These are phyloP conservation scores for Pristionchus mayeri DNA, from an alignment of 2,888 invertebrate genomes.

Conservation along the genomic window DNA sequence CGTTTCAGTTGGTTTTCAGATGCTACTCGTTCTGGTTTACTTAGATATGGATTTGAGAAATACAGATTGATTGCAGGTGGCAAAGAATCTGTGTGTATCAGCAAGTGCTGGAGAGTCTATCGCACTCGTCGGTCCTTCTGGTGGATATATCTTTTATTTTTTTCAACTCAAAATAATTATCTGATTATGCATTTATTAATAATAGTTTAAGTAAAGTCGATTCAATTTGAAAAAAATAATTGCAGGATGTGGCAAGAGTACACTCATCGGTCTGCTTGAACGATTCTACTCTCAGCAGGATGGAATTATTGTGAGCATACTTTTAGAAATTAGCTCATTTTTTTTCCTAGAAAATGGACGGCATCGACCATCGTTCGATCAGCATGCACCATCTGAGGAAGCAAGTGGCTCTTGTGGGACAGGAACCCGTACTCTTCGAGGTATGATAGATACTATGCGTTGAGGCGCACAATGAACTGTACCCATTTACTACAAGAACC, in stretches of 20 bases:
- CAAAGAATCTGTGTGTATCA: conserved; percentile 37
- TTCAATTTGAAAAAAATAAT: not conserved
- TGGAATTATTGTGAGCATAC: conserved; percentile 38
- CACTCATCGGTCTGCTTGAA: conserved; percentile 86
- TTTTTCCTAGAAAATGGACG: conserved; percentile 31
- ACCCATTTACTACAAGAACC: not conserved
- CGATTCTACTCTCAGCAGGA: conserved; percentile 85
- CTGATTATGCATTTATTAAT: not conserved
- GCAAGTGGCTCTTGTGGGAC: conserved; percentile 66
- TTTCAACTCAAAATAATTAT: not conserved
- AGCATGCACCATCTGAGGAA: conserved; percentile 56
- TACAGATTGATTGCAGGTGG: conserved; percentile 22
- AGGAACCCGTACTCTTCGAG: conserved; percentile 66
- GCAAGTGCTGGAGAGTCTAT: conserved; percentile 76
- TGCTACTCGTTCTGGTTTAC: no score
- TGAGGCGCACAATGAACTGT: not conserved
- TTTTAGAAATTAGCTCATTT: not conserved
- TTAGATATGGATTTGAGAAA: not conserved
- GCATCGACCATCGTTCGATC: conserved; percentile 21
- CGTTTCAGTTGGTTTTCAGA: no score
- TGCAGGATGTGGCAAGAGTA: conserved; percentile 89
- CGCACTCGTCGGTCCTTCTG: conserved; percentile 78
- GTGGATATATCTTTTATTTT: conserved; percentile 53
- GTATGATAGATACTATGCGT: not conserved
- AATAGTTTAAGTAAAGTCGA: not conserved